Evolutionary conservation across 23 tunicate genomes (phyloP), one percentile per base, ranked within the genome.

Genomic region (Aplidium turbinatum): DNA sequence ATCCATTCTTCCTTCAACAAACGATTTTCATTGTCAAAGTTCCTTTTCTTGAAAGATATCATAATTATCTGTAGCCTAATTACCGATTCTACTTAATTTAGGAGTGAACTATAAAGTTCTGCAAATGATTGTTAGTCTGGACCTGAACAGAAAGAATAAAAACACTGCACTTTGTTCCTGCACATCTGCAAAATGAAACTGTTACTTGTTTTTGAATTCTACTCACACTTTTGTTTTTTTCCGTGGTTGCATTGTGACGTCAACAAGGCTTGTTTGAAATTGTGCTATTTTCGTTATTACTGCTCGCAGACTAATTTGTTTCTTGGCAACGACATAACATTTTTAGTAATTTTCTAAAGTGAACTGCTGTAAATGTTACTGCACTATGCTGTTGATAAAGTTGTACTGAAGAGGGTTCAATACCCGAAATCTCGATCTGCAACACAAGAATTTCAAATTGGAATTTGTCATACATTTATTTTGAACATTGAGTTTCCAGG

Each of bases 101-200:
- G 50, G 50, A 42, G 50, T 42, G 50, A 42, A 42, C 50, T 42
- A 42, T 42, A 42, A 42, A 42, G 50, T 42, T 42, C 50, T 42
- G 50, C 50, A 42, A 42, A 42, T 42, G 11, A 42, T 42, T 42
- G 50, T 42, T 42, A 42, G 50, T 42, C 50, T 42, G 50, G 50
- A 42, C 13, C 50, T 42, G 50, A 42, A 16, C 50, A 42, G 50
- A 42, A 42, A 16, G 11, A 42, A 42, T 42, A 42, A 42, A 42
- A 42, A 42, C 50, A 42, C 50, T 42, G 11, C 50, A 42, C 50
- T 42, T 42, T 42, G 50, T 42, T 42, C 50, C 50, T 42, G 50
- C 16, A 42, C 50, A 42, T 42, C 50, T 42, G 50, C 50, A 42
- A 42, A 42, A 42, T 42, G 50, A 42, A 9, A 42, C 11, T 42